phyloP scores from a whole-genome alignment of 2,888 invertebrate genomes.

The Micoletzkya japonica region DNA sequence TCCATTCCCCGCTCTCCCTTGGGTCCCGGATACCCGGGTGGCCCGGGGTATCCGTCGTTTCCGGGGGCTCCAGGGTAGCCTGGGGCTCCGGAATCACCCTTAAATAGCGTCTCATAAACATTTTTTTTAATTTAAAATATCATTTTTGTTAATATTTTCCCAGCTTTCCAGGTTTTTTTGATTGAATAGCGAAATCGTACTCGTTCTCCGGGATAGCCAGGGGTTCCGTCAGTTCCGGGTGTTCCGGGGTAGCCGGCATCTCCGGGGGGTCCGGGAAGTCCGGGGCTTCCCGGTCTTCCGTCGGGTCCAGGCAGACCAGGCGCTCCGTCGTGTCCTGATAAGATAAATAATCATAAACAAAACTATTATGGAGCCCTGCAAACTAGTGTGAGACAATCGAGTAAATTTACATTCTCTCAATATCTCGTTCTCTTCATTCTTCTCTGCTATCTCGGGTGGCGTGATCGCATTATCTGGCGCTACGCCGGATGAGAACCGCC shows the following conservation, averaged over 20 bases:
- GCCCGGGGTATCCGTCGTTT: conserved; percentile 67
- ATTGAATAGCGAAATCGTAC: neutral
- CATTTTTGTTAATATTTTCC: neutral
- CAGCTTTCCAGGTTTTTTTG: neutral
- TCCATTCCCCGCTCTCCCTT: conserved; percentile 68
- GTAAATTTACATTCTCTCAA: too few relatives aligned
- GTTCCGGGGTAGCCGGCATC: conserved; percentile 40
- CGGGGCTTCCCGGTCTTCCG: conserved; percentile 48
- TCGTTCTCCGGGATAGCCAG: conserved; percentile 53
- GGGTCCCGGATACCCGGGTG: conserved; percentile 67
- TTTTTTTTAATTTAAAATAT: neutral
- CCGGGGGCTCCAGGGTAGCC: conserved; percentile 67
- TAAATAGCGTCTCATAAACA: conserved; percentile 24
- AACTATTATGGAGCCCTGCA: neutral
- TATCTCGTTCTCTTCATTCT: too few relatives aligned
- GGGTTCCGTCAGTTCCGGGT: conserved; percentile 65
- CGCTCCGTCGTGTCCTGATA: conserved; percentile 33
- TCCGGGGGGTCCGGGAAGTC: conserved; percentile 54
- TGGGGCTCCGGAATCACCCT: conserved; percentile 44
- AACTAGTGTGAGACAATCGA: too few relatives aligned
- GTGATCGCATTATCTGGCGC: too few relatives aligned
- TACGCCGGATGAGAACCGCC: too few relatives aligned
- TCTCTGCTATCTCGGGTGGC: too few relatives aligned
- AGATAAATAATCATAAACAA: neutral
- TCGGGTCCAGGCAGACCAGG: conserved; percentile 49